Conservation (phyloP, 2,888 invertebrate species). For the Anticlea derivata region DNA sequence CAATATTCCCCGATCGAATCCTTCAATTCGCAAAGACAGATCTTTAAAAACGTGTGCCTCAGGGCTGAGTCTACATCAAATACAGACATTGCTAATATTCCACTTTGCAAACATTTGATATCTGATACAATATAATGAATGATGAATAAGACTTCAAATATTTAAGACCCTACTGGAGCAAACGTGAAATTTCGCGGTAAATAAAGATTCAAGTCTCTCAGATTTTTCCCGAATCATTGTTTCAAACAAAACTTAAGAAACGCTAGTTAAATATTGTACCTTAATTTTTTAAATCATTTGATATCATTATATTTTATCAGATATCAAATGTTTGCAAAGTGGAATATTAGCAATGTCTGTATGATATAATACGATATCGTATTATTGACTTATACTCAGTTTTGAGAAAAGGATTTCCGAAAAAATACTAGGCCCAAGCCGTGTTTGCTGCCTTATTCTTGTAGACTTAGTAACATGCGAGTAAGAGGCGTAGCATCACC, state of each 20-base stretch:
- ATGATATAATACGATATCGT: too few relatives aligned
- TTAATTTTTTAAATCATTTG: too few relatives aligned
- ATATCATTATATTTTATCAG: slow-evolving; percentile 19
- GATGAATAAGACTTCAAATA: slow-evolving; percentile 21
- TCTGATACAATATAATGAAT: slow-evolving; percentile 20
- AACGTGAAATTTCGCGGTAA: neutral
- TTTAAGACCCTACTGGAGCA: slow-evolving; percentile 6
- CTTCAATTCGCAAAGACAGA: slow-evolving; percentile 10
- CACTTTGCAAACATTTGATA: slow-evolving; percentile 24
- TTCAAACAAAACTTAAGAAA: too few relatives aligned
- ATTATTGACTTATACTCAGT: slow-evolving; percentile 26
- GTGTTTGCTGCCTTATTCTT: too few relatives aligned
- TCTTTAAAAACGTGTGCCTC: slow-evolving; percentile 20
- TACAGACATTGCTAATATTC: slow-evolving; percentile 20
- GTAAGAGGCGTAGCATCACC: too few relatives aligned
- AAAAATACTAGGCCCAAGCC: too few relatives aligned
- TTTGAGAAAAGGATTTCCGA: too few relatives aligned
- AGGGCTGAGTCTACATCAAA: slow-evolving; percentile 25
- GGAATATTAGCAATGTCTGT: slow-evolving; percentile 22
- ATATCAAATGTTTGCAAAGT: slow-evolving; percentile 22
- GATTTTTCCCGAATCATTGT: too few relatives aligned
- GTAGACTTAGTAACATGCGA: too few relatives aligned
- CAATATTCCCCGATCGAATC: slow-evolving; percentile 7
- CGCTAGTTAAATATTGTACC: too few relatives aligned
- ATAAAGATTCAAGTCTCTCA: too few relatives aligned